Percentiles rank a stretch among this genome's conserved stretches.
phyloP scores from a whole-genome alignment of 2,888 invertebrate species.

The Drosophila mimetica region DNA sequence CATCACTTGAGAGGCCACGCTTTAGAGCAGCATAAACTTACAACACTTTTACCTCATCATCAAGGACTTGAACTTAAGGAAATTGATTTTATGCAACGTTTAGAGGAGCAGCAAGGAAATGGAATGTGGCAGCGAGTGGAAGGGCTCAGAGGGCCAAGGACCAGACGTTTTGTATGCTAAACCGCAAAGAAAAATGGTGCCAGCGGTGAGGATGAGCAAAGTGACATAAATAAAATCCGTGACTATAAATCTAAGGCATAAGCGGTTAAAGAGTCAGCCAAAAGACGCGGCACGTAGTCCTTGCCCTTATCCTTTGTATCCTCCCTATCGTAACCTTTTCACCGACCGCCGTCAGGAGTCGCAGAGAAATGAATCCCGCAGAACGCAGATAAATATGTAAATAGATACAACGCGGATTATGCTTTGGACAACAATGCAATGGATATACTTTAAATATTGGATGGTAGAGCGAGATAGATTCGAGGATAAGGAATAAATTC shows the following conservation, averaged over 20 bases:
- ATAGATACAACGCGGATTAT: conserved; percentile 74
- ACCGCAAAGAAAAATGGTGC: conserved; percentile 52
- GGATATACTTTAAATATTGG: conserved; percentile 22
- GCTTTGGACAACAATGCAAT: conserved; percentile 61
- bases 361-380: conserved; percentile 41
- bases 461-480: not conserved
- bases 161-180: conserved; percentile 55
- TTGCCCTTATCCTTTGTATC: not conserved
- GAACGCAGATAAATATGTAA: conserved; percentile 73
- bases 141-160: not conserved
- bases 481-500: not conserved
- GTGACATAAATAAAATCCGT: conserved; percentile 77
- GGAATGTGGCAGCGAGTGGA: conserved; percentile 1
- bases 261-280: conserved; percentile 71
- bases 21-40: conserved; percentile 53
- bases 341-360: conserved; percentile 14
- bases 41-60: conserved; percentile 75
- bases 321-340: not conserved
- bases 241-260: conserved; percentile 75
- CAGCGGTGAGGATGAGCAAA: conserved; percentile 47
- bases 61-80: conserved; percentile 51
- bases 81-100: conserved; percentile 76
- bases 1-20: conserved; percentile 1
- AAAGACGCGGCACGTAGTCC: conserved; percentile 64
- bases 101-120: conserved; percentile 15